A percentile compares a stretch with the other conserved stretches of the same genome.
Evolutionary conservation across 2,113 vertebrate species (phyloP).

Genomic region (Acrocephalus kingi): DNA sequence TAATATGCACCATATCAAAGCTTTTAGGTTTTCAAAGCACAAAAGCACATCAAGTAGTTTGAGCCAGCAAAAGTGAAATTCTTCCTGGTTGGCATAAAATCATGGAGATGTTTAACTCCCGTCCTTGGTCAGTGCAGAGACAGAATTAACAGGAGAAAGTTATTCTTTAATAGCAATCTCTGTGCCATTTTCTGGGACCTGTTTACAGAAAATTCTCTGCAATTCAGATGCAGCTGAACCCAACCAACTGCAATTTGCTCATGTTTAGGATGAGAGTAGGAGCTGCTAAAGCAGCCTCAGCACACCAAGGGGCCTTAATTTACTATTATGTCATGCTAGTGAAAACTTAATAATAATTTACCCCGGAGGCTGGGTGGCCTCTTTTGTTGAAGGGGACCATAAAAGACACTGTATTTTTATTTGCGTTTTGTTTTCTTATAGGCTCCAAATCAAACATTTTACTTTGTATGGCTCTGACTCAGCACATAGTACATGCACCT

Average conservation of each 20-base stretch:
- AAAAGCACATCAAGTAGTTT: not conserved
- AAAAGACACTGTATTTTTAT: not conserved
- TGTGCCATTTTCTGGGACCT: not conserved
- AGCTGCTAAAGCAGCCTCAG: not conserved
- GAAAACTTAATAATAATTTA: not conserved
- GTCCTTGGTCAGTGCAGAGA: not conserved
- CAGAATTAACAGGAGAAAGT: not conserved
- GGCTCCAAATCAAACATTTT: not conserved
- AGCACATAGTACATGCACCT: not conserved
- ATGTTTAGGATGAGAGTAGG: not conserved
- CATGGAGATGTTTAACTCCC: not conserved
- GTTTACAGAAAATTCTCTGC: not conserved
- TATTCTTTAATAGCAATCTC: not conserved
- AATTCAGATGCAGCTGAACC: not conserved
- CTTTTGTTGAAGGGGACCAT: not conserved
- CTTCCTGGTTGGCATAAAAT: constrained; percentile 28
- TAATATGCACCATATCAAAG: constrained; percentile 26
- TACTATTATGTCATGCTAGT: not conserved
- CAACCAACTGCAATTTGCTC: not conserved
- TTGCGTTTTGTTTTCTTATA: not conserved
- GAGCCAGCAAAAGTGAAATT: constrained; percentile 22
- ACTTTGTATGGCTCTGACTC: not conserved
- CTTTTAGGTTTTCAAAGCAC: constrained; percentile 35
- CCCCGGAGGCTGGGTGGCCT: not conserved
- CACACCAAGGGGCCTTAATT: not conserved